These are phyloP conservation scores for Heliothis subflexa DNA, from an alignment of 1,140 invertebrate genomes.

Conservation along the genomic window DNA sequence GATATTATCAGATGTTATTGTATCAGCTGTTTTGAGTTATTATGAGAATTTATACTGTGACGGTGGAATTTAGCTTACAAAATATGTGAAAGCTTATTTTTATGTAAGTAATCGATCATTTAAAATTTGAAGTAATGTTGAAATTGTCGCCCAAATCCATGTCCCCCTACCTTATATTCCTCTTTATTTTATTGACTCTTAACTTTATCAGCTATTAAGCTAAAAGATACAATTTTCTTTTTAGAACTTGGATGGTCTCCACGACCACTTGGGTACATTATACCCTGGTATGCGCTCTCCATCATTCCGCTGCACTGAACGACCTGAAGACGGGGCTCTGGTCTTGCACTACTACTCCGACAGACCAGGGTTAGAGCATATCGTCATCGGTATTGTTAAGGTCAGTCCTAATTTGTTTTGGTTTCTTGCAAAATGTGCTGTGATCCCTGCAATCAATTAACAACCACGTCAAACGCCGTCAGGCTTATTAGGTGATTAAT, in stretches of 20 bases:
- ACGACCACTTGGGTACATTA: constrained; percentile 96
- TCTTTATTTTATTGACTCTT: too few relatives aligned
- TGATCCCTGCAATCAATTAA: too few relatives aligned
- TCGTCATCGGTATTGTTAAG: constrained; percentile 98
- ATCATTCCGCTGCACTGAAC: constrained; percentile 95
- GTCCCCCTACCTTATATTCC: too few relatives aligned
- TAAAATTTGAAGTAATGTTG: too few relatives aligned
- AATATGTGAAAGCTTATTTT: too few relatives aligned
- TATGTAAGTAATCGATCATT: too few relatives aligned
- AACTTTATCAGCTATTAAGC: background rate
- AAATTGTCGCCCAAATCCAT: too few relatives aligned
- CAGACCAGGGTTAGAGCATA: constrained; percentile 95
- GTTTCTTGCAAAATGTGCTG: too few relatives aligned
- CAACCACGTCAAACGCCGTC: too few relatives aligned
- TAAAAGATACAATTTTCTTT: constrained; percentile 45
- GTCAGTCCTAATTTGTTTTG: constrained; percentile 80
- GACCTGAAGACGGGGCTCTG: constrained; percentile 93
- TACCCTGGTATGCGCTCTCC: constrained; percentile 97
- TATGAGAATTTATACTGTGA: background rate
- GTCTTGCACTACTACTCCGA: constrained; percentile 97
- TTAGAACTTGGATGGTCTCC: constrained; percentile 96
- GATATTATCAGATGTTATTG: background rate
- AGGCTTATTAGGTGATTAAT: too few relatives aligned
- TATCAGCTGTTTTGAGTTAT: background rate
- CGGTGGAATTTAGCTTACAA: too few relatives aligned